Base-by-base conservation (phyloP, 2,797 vertebrate genomes). In the Acipenser transmontanus region DNA sequence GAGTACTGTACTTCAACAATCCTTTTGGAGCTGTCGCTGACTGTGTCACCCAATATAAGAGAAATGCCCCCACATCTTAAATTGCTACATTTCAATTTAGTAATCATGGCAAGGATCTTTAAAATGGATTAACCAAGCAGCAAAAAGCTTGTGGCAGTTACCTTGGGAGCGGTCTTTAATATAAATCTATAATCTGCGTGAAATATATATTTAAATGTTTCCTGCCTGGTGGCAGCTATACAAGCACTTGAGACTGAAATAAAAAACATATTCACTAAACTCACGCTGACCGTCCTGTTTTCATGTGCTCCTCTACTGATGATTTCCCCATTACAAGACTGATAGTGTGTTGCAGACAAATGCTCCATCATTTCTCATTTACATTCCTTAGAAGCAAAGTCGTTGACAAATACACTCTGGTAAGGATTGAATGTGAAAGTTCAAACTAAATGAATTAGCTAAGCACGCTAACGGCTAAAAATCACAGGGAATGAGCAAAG, bases 401-500 rank as follows among this genome's bases (percentile, higher is more conserved):
- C 54, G 2, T 11, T 57, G 14, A 57, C 9, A 7, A n/a, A 57
- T n/a, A 11, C 11, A n/a, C 54, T n/a, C n/a, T n/a, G 54, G 1
- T n/a, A 11, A 11, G 34, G 34, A 1, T 9, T n/a, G 54, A 57
- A 5, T 7, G 14, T 11, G 9, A 13, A 13, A 11, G 9, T 57
- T 57, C 54, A 11, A n/a, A 57, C 54, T 57, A 14, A 57, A 13
- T 57, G 12, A 57, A 57, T 57, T 57, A 57, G 11, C 12, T n/a
- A n/a, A 11, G 9, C 11, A 57, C 12, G 68, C 68, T 71, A 68
- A 80, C 80, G 69, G 70, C 71, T 34, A 81, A 73, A 83, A 82
- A 77, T 77, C n/a, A 77, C 47, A 70, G 8, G 63, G 78, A 71
- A 17, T 70, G 49, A 59, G 62, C 61, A 67, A 74, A 70, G 62